These are phyloP conservation scores for Galaxias olidus DNA, from an alignment of 2,797 vertebrate genomes.

Conservation along the genomic window DNA sequence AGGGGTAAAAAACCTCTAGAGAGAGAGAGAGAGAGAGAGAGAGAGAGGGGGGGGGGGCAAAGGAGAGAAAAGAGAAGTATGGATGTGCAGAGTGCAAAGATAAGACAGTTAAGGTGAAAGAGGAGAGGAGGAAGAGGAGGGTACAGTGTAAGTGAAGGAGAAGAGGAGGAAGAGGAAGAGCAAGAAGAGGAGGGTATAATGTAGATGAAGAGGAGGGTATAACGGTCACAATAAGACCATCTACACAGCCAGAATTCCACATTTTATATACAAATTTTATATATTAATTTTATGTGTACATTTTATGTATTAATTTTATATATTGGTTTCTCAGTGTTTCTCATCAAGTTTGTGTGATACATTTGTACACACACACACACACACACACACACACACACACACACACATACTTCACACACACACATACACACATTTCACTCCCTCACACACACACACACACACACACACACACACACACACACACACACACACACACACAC, in stretches of 20 bases:
- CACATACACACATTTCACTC: no score
- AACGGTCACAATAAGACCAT: no score
- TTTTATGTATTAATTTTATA: no score
- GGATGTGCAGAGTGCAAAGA: not conserved
- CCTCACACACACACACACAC: constrained; percentile 3
- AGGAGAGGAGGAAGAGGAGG: not conserved
- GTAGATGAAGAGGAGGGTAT: not conserved
- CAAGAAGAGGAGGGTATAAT: not conserved
- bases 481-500: not conserved
- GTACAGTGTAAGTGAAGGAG: not conserved
- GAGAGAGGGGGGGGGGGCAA: not conserved
- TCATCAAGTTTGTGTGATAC: no score
- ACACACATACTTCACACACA: constrained; percentile 3
- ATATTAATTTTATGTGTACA: no score
- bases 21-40: constrained; percentile 19
- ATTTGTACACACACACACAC: not conserved
- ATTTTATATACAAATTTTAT: no score
- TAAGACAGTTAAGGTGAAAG: not conserved
- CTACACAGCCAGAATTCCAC: no score
- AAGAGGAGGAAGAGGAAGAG: not conserved
- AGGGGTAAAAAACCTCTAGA: constrained; percentile 21
- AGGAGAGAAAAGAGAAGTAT: not conserved
- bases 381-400: not conserved
- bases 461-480: not conserved
- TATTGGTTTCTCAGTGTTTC: no score